A percentile compares a stretch with the other conserved stretches of the same genome.
These are phyloP conservation scores for Phaethon lepturus DNA, from an alignment of 2,113 vertebrate species.

Conservation along the genomic window DNA sequence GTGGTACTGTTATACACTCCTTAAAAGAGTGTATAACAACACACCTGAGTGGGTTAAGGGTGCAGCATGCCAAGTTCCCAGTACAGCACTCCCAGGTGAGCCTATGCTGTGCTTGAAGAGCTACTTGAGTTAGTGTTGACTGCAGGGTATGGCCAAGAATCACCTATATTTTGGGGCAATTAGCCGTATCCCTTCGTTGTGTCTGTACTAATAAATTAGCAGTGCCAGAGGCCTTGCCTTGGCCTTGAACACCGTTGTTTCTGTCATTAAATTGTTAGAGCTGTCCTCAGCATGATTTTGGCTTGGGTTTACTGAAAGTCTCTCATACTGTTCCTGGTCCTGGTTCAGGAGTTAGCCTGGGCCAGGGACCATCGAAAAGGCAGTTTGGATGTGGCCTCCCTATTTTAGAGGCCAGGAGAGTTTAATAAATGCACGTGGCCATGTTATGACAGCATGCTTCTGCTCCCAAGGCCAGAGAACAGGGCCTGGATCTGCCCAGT, in stretches of 20 bases:
- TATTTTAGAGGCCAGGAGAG: conserved; percentile 18
- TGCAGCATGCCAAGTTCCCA: neutral
- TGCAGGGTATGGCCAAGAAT: neutral
- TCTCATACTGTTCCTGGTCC: neutral
- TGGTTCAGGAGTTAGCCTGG: neutral
- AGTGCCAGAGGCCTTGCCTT: neutral
- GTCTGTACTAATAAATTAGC: neutral
- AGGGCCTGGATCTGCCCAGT: neutral
- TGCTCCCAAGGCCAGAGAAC: neutral
- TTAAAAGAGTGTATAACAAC: neutral
- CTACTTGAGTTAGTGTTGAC: neutral
- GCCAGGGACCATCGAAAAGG: neutral
- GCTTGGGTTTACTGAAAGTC: neutral
- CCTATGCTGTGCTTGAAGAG: accelerated
- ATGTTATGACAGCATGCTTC: conserved; percentile 6
- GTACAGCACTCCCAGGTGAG: neutral
- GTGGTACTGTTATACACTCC: neutral
- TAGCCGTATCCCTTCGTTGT: neutral
- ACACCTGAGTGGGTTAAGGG: neutral
- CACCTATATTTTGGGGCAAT: neutral
- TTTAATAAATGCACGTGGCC: conserved; percentile 19
- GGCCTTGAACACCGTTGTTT: neutral
- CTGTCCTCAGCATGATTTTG: neutral
- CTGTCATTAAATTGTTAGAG: neutral
- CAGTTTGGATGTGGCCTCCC: accelerated